Conservation (phyloP, 2,113 vertebrate genomes). For the Andinoacara biseriatus region DNA sequence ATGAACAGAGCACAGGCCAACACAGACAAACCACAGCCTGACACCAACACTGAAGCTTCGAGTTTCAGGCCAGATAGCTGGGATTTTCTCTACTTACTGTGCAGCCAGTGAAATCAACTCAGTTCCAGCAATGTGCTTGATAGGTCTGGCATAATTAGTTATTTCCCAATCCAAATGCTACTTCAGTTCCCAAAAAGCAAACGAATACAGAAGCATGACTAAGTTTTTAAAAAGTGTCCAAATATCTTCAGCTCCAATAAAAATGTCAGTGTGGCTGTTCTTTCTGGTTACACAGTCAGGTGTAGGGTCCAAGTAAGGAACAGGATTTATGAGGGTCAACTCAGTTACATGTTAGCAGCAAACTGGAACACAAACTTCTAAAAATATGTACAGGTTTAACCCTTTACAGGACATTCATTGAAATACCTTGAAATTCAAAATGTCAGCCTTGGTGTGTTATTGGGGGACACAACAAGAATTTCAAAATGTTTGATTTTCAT, state of each 20-base stretch:
- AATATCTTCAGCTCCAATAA: background rate
- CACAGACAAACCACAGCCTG: slow-evolving; percentile 40
- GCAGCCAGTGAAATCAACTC: background rate
- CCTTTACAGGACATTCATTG: too few relatives aligned
- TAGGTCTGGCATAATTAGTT: background rate
- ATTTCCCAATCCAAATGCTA: background rate
- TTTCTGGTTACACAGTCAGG: background rate
- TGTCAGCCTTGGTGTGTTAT: too few relatives aligned
- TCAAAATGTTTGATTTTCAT: too few relatives aligned
- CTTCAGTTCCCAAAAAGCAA: fast-evolving
- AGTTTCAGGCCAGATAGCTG: background rate
- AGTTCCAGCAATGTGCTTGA: background rate
- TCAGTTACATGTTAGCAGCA: background rate
- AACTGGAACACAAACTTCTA: background rate
- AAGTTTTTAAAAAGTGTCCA: background rate
- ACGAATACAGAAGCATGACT: background rate
- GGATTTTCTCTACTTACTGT: background rate
- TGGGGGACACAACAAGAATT: too few relatives aligned
- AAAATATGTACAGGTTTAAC: background rate
- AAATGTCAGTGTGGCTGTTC: background rate
- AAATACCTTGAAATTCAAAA: too few relatives aligned
- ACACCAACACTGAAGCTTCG: slow-evolving; percentile 9
- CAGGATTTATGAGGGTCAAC: background rate
- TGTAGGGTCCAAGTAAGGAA: background rate
- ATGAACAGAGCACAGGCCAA: slow-evolving; percentile 36